phyloP scores from a whole-genome alignment of 2,888 invertebrate species.

The Acronicta alni region DNA sequence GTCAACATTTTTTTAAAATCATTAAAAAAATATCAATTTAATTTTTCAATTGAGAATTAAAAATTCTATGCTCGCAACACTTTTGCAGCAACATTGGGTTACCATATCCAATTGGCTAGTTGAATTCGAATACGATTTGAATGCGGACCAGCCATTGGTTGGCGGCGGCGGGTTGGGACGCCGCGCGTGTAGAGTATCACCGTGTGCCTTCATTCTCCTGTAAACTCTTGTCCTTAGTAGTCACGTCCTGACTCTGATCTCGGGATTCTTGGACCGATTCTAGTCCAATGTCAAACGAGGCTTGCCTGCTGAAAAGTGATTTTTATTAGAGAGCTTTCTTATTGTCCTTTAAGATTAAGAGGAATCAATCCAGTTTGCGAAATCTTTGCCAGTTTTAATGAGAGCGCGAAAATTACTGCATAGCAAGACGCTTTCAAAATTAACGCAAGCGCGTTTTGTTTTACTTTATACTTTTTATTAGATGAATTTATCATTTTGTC shows the following conservation, averaged over 20 bases:
- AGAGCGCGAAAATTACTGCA: no score
- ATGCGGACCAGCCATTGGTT: constrained; percentile 55
- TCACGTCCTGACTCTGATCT: constrained; percentile 67
- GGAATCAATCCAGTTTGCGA: no score
- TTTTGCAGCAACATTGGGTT: constrained; percentile 32
- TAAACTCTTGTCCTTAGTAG: constrained; percentile 51
- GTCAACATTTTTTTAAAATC: constrained; percentile 39
- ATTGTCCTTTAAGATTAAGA: not conserved
- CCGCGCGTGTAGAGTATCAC: constrained; percentile 62
- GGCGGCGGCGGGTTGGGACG: constrained; percentile 46
- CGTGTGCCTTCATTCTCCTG: constrained; percentile 37
- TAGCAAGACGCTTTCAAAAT: no score
- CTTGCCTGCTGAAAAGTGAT: constrained; percentile 67
- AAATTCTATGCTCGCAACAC: constrained; percentile 36
- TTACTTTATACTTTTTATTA: no score
- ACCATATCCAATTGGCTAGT: constrained; percentile 40
- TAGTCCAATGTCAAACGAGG: constrained; percentile 81
- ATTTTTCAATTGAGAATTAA: constrained; percentile 34
- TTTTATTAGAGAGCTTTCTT: not conserved
- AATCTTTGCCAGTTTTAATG: no score
- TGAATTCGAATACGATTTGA: constrained; percentile 55
- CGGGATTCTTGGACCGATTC: constrained; percentile 80
- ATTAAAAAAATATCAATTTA: constrained; percentile 58
- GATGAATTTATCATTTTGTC: no score
- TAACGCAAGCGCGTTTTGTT: no score